These are phyloP conservation scores for Pygocentrus nattereri DNA, from an alignment of 2,797 vertebrate species.

Conservation along the genomic window DNA sequence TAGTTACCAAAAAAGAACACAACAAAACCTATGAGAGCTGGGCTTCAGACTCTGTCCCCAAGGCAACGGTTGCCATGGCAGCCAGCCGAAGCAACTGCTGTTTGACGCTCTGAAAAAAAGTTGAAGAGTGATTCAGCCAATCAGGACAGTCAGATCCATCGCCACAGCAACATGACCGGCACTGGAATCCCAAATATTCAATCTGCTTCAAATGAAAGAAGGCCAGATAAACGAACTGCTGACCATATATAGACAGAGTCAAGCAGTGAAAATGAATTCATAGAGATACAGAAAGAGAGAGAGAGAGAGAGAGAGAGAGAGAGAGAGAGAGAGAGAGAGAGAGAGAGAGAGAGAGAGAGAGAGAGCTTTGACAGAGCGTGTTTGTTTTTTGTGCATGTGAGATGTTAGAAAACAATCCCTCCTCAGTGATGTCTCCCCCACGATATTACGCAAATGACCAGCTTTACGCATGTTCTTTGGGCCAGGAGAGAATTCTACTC, in stretches of 20 bases:
- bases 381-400: slow-evolving; percentile 15
- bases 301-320: not conserved
- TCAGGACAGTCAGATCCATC: not conserved
- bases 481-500: slow-evolving; percentile 49
- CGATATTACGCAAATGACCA: slow-evolving; percentile 34
- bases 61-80: slow-evolving; percentile 69
- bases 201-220: not conserved
- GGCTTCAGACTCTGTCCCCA: slow-evolving; percentile 59
- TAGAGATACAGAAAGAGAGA: no score
- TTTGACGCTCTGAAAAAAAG: slow-evolving; percentile 55
- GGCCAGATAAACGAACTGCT: slow-evolving; percentile 4
- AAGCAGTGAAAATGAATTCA: not conserved
- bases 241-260: slow-evolving; percentile 17
- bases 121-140: slow-evolving; percentile 9
- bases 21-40: slow-evolving; percentile 41
- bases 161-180: not conserved
- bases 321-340: not conserved
- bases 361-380: slow-evolving; percentile 4
- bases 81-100: slow-evolving; percentile 47
- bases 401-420: slow-evolving; percentile 42
- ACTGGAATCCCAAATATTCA: slow-evolving; percentile 24
- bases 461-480: slow-evolving; percentile 43
- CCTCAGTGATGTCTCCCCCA: slow-evolving; percentile 29
- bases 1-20: slow-evolving; percentile 37
- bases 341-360: not conserved